These are phyloP conservation scores for Chymomyza caudatula DNA, from an alignment of 2,888 invertebrate species.

Conservation along the genomic window DNA sequence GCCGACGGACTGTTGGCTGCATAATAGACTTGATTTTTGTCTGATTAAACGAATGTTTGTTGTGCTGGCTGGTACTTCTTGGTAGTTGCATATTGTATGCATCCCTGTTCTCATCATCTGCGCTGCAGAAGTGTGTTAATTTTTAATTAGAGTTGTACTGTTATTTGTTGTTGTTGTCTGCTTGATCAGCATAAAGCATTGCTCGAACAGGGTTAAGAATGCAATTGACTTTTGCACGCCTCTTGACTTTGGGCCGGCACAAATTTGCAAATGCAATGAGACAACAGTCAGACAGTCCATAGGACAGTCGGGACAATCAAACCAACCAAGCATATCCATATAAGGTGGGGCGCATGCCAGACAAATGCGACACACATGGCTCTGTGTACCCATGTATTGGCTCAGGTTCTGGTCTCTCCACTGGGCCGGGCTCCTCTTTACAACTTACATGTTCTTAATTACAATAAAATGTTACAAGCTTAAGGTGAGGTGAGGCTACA, in stretches of 20 bases:
- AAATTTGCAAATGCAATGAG: conserved; percentile 62
- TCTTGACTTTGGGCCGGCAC: conserved; percentile 60
- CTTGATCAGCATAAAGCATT: conserved; percentile 47
- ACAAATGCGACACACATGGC: conserved; percentile 32
- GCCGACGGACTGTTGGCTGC: conserved; percentile 32
- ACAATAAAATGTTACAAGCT: conserved; percentile 65
- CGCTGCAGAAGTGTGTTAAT: conserved; percentile 56
- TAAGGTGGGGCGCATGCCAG: conserved; percentile 55
- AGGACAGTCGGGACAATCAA: neutral
- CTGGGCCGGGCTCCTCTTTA: conserved; percentile 54
- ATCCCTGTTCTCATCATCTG: neutral
- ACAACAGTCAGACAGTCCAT: conserved; percentile 23
- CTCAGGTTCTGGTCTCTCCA: neutral
- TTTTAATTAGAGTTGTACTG: conserved; percentile 69
- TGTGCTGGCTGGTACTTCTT: conserved; percentile 10
- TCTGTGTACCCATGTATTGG: neutral
- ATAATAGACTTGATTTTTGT: conserved; percentile 66
- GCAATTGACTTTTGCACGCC: conserved; percentile 71
- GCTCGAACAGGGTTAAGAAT: conserved; percentile 60
- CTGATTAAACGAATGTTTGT: conserved; percentile 58
- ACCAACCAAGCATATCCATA: conserved; percentile 30
- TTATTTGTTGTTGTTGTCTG: conserved; percentile 58
- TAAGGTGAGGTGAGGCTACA: conserved; percentile 62
- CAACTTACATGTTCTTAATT: conserved; percentile 69
- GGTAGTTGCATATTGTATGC: neutral